Conservation (phyloP, 1,140 invertebrate species). For the Dufourea novaeangliae region DNA sequence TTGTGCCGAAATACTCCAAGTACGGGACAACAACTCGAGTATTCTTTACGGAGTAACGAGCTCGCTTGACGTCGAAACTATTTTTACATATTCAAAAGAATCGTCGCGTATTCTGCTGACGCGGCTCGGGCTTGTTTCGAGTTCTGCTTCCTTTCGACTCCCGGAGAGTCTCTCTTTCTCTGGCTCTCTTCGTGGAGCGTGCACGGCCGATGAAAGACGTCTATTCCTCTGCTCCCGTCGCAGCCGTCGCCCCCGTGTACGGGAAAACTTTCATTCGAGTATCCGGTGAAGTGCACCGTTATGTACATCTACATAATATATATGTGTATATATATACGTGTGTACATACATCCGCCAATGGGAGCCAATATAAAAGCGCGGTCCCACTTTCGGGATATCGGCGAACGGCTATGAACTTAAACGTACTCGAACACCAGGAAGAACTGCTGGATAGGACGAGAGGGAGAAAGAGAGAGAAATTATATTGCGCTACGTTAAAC, state of each 20-base stretch:
- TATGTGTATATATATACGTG: neutral
- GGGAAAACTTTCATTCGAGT: conserved; percentile 35
- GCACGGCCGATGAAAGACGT: conserved; percentile 26
- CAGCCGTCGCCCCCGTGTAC: neutral
- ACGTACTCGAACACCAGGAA: conserved; percentile 12
- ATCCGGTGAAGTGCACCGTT: conserved; percentile 19
- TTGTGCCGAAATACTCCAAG: neutral
- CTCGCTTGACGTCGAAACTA: conserved; percentile 5
- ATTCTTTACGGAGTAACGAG: conserved; percentile 2
- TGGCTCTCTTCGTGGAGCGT: too few species aligned
- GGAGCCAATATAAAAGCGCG: neutral
- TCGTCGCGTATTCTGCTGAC: neutral
- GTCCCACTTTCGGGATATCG: conserved; percentile 24
- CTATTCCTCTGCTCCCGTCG: neutral
- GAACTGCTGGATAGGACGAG: too few species aligned
- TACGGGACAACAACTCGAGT: conserved; percentile 1
- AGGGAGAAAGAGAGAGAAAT: conserved; percentile 10
- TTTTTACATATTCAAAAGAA: conserved; percentile 11
- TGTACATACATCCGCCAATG: neutral
- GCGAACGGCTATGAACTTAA: conserved; percentile 12
- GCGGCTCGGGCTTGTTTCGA: conserved; percentile 3
- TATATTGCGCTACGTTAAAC: conserved; percentile 26
- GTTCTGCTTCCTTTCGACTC: conserved; percentile 2
- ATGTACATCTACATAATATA: conserved; percentile 20
- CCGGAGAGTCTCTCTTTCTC: neutral